These are phyloP conservation scores for Pontoporia blainvillei DNA, from an alignment of 2,113 vertebrate species.

Conservation along the genomic window DNA sequence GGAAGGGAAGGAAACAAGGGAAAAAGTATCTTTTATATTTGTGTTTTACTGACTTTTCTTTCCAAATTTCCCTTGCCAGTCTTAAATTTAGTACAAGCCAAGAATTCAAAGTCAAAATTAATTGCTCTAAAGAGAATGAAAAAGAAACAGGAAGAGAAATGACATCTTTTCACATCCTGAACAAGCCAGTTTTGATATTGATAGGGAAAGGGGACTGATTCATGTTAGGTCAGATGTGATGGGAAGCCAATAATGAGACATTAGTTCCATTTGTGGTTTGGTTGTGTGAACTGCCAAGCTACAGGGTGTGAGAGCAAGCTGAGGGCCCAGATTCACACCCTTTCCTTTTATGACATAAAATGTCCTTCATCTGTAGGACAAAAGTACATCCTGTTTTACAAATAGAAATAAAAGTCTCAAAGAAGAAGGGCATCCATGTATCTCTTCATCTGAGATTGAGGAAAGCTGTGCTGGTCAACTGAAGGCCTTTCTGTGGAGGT, in stretches of 20 bases:
- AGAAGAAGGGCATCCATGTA: background rate
- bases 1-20: background rate
- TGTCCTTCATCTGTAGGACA: background rate
- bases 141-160: conserved; percentile 55
- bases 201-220: conserved; percentile 18
- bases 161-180: conserved; percentile 40
- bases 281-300: conserved; percentile 28
- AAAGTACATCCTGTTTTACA: background rate
- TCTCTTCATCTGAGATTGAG: background rate
- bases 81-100: background rate
- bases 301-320: conserved; percentile 20
- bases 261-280: conserved; percentile 69
- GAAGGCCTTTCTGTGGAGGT: background rate
- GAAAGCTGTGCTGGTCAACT: background rate
- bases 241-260: conserved; percentile 53
- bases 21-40: background rate
- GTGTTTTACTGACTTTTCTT: background rate
- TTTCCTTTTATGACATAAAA: conserved; percentile 37
- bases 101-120: conserved; percentile 16
- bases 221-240: conserved; percentile 35
- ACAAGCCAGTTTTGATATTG: conserved; percentile 38
- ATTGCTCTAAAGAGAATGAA: conserved; percentile 25
- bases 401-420: background rate
- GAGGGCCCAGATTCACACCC: background rate
- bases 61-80: conserved; percentile 15